A percentile compares a stretch with the other conserved stretches of the same genome.
Evolutionary conservation across 1,140 invertebrate genomes (phyloP).

Genomic region (Hetaerina americana): DNA sequence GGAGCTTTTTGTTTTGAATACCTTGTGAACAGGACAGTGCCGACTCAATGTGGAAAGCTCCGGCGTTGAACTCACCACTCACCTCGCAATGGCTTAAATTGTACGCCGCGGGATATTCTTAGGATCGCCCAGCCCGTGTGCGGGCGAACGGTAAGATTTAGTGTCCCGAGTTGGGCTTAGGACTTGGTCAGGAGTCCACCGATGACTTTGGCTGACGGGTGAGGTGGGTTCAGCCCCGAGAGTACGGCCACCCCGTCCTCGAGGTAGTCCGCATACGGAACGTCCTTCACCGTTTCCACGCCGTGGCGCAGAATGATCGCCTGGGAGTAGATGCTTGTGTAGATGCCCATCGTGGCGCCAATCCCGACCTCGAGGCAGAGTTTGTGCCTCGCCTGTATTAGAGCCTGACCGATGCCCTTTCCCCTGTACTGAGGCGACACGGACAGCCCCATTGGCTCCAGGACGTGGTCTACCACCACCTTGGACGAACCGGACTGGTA

Average conservation of each 20-base stretch:
- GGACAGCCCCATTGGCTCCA: background rate
- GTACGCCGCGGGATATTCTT: no score
- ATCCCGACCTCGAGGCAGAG: background rate
- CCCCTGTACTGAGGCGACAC: background rate
- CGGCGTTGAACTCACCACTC: no score
- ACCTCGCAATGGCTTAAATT: no score
- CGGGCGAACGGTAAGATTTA: no score
- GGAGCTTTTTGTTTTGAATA: no score
- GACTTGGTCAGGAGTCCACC: background rate
- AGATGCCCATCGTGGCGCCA: background rate
- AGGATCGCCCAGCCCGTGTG: no score
- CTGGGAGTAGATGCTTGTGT: background rate
- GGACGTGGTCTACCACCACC: background rate
- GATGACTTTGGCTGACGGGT: background rate
- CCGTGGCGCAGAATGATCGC: background rate
- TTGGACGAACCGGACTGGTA: background rate
- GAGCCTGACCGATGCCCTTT: background rate
- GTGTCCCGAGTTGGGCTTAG: no score
- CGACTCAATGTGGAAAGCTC: no score
- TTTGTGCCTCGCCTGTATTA: background rate
- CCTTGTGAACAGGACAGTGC: no score
- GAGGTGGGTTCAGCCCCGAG: background rate
- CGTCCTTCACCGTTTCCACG: background rate
- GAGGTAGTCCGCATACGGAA: background rate
- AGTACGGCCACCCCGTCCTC: background rate